phyloP scores from a whole-genome alignment of 1,140 invertebrate genomes.

The Drosophila ficusphila region DNA sequence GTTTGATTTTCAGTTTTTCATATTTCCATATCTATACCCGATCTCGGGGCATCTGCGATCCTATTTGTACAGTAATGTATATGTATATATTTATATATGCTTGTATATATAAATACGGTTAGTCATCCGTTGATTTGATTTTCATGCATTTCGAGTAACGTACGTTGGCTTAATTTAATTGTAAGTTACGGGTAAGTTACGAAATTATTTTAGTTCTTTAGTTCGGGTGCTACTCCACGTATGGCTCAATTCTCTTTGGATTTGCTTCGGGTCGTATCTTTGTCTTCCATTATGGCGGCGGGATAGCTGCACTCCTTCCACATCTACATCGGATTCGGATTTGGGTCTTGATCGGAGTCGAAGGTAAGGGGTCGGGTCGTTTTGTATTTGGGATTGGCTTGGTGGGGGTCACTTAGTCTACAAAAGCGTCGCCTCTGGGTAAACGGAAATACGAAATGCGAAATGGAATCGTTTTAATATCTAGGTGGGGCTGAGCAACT shows the following conservation, averaged over 20 bases:
- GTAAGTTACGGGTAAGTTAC: conserved; percentile 35
- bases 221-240: conserved; percentile 62
- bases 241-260: conserved; percentile 70
- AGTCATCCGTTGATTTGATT: conserved; percentile 48
- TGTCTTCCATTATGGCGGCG: conserved; percentile 62
- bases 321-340: conserved; percentile 20
- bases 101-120: conserved; percentile 36
- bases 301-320: conserved; percentile 54
- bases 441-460: conserved; percentile 56
- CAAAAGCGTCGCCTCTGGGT: conserved; percentile 72
- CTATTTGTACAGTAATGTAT: conserved; percentile 66
- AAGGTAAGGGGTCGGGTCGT: conserved; percentile 19
- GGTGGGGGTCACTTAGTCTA: conserved; percentile 52
- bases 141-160: conserved; percentile 53
- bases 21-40: conserved; percentile 33
- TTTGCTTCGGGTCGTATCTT: conserved; percentile 32
- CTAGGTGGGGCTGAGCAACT: conserved; percentile 1
- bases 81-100: conserved; percentile 33
- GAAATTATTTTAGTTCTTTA: conserved; percentile 47
- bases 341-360: conserved; percentile 17
- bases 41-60: conserved; percentile 9
- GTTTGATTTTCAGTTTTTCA: conserved; percentile 62
- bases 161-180: conserved; percentile 49
- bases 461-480: conserved; percentile 20
- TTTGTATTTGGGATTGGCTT: not conserved